Evolutionary conservation across 2,888 invertebrate species (phyloP).

Genomic region (Listrodromus nycthemerus): DNA sequence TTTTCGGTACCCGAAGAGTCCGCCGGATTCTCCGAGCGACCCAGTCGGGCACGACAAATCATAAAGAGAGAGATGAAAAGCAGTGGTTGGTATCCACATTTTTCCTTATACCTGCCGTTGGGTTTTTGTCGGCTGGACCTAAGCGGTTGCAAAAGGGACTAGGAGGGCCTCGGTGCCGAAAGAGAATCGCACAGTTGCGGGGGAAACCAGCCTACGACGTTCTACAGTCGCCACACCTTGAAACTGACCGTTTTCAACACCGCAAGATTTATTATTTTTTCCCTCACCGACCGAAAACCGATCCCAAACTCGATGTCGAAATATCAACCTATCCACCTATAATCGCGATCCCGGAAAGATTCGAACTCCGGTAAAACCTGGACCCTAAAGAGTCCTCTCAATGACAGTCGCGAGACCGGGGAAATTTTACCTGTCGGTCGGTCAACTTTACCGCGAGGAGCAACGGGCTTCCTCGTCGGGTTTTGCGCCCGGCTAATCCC

Average conservation of each 20-base stretch:
- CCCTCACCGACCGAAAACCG: background rate
- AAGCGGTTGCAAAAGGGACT: slow-evolving; percentile 9
- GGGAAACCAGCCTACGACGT: background rate
- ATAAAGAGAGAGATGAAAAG: background rate
- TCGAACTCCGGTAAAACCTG: background rate
- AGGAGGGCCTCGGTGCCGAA: background rate
- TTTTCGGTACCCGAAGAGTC: background rate
- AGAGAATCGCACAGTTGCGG: background rate
- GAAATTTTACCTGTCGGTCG: background rate
- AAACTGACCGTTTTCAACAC: background rate
- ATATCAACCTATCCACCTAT: background rate
- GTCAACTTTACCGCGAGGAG: background rate
- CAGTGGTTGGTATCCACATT: slow-evolving; percentile 32
- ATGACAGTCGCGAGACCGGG: background rate
- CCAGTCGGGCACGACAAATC: slow-evolving; percentile 30
- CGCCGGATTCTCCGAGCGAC: background rate
- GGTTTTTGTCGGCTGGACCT: slow-evolving; percentile 27
- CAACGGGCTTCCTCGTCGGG: slow-evolving; percentile 13
- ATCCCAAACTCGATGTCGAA: background rate
- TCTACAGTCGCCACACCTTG: background rate
- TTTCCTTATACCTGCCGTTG: slow-evolving; percentile 48
- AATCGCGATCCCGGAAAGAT: background rate
- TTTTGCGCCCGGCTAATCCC: slow-evolving; percentile 53
- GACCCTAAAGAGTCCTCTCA: background rate
- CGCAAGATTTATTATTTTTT: background rate